Evolutionary conservation across 2,113 vertebrate species (phyloP).

Genomic region (Solenodon paradoxus): DNA sequence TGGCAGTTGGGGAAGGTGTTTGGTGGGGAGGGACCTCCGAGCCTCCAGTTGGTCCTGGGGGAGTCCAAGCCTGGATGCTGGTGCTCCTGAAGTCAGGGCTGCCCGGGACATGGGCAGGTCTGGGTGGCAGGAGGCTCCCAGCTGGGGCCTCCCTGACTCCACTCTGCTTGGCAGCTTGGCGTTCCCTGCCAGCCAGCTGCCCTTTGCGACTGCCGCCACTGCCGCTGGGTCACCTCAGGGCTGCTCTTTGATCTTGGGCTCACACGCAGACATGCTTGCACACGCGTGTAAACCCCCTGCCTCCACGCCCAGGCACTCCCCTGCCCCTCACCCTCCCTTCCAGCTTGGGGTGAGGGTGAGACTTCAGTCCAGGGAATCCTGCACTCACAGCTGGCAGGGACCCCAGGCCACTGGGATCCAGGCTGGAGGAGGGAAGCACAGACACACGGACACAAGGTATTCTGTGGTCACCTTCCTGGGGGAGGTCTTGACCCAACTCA

Average conservation of each 20-base stretch:
- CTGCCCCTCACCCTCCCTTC: conserved; percentile 35
- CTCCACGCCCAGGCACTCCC: conserved; percentile 61
- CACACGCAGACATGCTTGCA: conserved; percentile 65
- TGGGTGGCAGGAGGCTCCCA: neutral
- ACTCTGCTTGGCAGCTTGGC: conserved; percentile 43
- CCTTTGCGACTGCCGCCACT: neutral
- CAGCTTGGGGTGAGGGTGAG: neutral
- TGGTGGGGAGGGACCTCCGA: neutral
- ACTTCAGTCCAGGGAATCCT: neutral
- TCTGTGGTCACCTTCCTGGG: neutral
- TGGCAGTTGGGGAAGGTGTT: neutral
- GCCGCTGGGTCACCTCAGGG: conserved; percentile 65
- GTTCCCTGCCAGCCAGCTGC: conserved; percentile 54
- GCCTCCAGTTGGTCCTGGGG: neutral
- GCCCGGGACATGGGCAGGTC: neutral
- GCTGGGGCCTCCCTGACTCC: conserved; percentile 11
- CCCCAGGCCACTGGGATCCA: neutral
- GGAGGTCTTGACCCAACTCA: neutral
- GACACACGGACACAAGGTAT: neutral
- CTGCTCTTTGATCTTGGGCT: conserved; percentile 72
- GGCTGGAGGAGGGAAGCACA: neutral
- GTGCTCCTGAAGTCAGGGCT: neutral
- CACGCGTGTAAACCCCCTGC: conserved; percentile 62
- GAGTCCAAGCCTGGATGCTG: neutral
- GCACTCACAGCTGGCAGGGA: neutral